Evolutionary conservation across 1,140 invertebrate genomes (phyloP).

Genomic region (Ptiloglossa arizonensis): DNA sequence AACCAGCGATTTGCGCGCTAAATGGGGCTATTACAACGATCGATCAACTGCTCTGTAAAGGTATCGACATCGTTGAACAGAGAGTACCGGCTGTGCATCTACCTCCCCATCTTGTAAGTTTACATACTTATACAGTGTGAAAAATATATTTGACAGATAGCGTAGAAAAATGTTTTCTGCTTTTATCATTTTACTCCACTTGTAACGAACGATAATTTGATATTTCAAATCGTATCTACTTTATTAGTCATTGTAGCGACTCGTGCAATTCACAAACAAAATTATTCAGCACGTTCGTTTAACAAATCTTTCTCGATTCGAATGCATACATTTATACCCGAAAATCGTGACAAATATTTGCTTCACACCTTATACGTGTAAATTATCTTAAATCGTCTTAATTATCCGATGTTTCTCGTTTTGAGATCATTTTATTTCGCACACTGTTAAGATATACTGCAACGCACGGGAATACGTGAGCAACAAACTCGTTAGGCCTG

Average conservation of each 20-base stretch:
- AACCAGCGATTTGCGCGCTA: slow-evolving; percentile 86
- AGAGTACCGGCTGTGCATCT: slow-evolving; percentile 89
- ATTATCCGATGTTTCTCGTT: background rate
- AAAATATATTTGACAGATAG: background rate
- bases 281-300: too few species aligned
- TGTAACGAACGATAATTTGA: too few species aligned
- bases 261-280: too few species aligned
- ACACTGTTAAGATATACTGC: slow-evolving; percentile 85
- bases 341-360: too few species aligned
- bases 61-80: slow-evolving; percentile 89
- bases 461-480: slow-evolving; percentile 89
- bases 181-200: too few species aligned
- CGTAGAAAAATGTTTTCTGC: too few species aligned
- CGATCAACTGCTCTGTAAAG: slow-evolving; percentile 88
- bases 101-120: slow-evolving; percentile 88
- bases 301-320: background rate
- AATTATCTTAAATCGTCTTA: too few species aligned
- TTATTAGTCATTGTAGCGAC: too few species aligned
- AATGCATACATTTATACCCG: too few species aligned
- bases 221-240: too few species aligned
- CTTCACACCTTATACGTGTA: too few species aligned
- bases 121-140: background rate
- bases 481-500: slow-evolving; percentile 85
- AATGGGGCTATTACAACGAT: slow-evolving; percentile 87
- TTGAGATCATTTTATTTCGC: background rate